These are phyloP conservation scores for Protodeltote pygarga DNA, from an alignment of 2,888 invertebrate species.

Conservation along the genomic window DNA sequence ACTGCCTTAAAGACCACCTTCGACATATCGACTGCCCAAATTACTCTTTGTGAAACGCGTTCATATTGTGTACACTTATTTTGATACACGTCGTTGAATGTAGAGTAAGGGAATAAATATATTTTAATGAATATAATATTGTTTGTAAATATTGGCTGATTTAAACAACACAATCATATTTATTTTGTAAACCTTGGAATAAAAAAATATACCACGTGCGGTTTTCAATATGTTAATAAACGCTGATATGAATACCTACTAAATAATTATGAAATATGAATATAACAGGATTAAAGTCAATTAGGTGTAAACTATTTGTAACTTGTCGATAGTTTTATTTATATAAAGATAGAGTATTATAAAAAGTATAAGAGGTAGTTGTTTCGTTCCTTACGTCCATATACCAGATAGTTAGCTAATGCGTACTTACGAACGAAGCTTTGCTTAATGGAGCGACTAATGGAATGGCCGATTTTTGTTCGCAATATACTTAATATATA, in stretches of 20 bases:
- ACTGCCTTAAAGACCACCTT: constrained; percentile 75
- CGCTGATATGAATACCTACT: no score
- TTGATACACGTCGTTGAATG: no score
- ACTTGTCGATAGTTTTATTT: no score
- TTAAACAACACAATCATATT: no score
- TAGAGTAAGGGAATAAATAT: no score
- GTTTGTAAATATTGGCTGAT: no score
- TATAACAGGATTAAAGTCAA: no score
- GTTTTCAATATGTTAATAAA: no score
- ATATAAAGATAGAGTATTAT: background rate
- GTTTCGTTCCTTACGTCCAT: background rate
- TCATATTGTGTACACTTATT: constrained; percentile 30
- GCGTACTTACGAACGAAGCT: constrained; percentile 23
- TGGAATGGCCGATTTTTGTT: constrained; percentile 40
- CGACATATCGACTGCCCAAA: constrained; percentile 72
- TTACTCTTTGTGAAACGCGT: constrained; percentile 34
- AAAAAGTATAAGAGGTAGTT: background rate
- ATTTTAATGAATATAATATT: no score
- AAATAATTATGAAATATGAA: no score
- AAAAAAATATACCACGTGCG: no score
- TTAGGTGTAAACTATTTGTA: no score
- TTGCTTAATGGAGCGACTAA: constrained; percentile 42
- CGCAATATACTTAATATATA: constrained; percentile 32
- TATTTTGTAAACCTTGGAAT: background rate
- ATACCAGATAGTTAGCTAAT: constrained; percentile 34